Evolutionary conservation across 2,797 vertebrate species (phyloP), one percentile per base, ranked within the genome.

Genomic region (Bucorvus abyssinicus): DNA sequence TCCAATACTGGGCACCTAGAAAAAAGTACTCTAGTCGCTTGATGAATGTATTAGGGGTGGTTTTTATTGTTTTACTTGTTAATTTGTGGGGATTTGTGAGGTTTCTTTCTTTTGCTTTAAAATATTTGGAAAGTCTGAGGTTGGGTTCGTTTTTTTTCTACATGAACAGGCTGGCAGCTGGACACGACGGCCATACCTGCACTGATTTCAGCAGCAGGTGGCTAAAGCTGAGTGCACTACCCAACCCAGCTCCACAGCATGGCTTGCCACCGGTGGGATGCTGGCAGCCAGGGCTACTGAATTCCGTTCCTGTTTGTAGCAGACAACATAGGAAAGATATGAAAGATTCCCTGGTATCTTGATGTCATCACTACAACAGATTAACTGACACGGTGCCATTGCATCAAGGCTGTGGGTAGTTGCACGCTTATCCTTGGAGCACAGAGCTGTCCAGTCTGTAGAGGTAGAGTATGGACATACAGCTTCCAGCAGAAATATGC

Each of bases 61-160:
- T 55, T 90, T 79, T 70, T 34, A 11, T 26, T 50, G 20, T 16
- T 75, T 76, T 40, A 27, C 12, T n/a, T 71, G 27, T 81, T 67
- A 3, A 14, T 79, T 82, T 60, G 34, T n/a, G 14, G 16, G 10
- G 12, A 4, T 3, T 24, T 84, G 47, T 34, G 22, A 50, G 10
- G 6, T 57, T 92, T 87, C 32, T 87, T 69, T 60, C 44, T 87
- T 87, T 71, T 73, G 15, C 42, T 80, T 67, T 36, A 74, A 79
- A 67, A 63, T 13, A 36, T 77, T 47, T 59, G 19, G 34, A 40
- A 87, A 80, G n/a, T 64, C 61, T 73, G 23, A 11, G 6, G 11
- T 14, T 45, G 14, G 14, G 34, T 6, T 45, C 47, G 57, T 49
- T 15, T 50, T 32, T 32, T 84, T 74, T 24, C 38, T 53, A 2